Percentiles rank a stretch among this genome's conserved stretches.
Conservation (phyloP, 2,113 vertebrate species). For the Chamaea fasciata region DNA sequence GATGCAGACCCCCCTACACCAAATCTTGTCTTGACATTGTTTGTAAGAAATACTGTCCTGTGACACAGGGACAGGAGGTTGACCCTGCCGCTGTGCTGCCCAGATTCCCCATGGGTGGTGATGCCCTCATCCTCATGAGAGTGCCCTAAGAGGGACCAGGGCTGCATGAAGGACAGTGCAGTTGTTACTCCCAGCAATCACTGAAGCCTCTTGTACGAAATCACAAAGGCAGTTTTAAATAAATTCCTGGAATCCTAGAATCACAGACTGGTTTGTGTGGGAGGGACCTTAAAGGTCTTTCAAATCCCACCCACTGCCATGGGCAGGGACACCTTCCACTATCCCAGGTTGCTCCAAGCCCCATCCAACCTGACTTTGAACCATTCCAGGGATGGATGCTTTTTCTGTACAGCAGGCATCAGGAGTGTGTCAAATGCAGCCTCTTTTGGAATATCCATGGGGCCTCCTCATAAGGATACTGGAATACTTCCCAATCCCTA, state of each 20-base stretch:
- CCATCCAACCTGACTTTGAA: background rate
- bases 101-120: background rate
- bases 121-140: rapidly evolving
- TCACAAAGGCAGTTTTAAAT: background rate
- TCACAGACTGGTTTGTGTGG: background rate
- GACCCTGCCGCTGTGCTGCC: background rate
- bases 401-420: background rate
- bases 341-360: background rate
- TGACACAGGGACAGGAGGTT: background rate
- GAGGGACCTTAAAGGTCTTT: background rate
- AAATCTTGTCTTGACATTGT: background rate
- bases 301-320: background rate
- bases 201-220: background rate
- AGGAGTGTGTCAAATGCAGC: background rate
- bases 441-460: background rate
- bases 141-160: background rate
- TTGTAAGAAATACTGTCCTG: background rate
- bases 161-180: background rate
- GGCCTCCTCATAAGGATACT: background rate
- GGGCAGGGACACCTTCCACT: background rate
- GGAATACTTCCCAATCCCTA: background rate
- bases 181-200: background rate
- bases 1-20: background rate
- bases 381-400: background rate
- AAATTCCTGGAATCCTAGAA: background rate